Evolutionary conservation across 1,140 invertebrate species (phyloP).

Genomic region (Platorchestia sp.): DNA sequence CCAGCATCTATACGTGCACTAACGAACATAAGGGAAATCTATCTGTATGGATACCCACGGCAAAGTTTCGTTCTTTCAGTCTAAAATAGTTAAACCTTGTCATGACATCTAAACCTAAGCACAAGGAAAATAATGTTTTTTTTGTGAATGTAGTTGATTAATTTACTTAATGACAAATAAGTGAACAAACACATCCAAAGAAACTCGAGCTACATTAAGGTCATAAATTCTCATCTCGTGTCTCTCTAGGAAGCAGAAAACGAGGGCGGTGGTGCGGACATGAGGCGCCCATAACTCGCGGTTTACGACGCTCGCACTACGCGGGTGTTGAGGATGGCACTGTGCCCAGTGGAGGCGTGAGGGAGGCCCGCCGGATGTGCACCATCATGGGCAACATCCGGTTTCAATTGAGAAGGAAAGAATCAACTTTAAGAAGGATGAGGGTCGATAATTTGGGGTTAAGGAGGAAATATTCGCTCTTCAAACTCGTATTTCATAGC

Average conservation of each 20-base stretch:
- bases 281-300: neutral
- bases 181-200: neutral
- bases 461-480: neutral
- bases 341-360: neutral
- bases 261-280: neutral
- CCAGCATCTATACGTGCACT: neutral
- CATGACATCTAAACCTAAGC: neutral
- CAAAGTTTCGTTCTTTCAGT: neutral
- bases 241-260: neutral
- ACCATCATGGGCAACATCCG: slow-evolving; percentile 12
- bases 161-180: neutral
- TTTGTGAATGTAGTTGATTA: neutral
- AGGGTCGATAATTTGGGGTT: neutral
- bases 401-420: neutral
- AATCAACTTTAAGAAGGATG: neutral
- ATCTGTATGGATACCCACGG: neutral
- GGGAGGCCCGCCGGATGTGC: neutral
- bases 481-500: neutral
- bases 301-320: neutral
- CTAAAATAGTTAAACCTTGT: neutral
- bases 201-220: neutral
- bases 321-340: neutral
- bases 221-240: neutral
- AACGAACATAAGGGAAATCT: neutral
- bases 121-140: neutral